Evolutionary conservation across 2,888 invertebrate genomes (phyloP).

Genomic region (Mycogona germanica): DNA sequence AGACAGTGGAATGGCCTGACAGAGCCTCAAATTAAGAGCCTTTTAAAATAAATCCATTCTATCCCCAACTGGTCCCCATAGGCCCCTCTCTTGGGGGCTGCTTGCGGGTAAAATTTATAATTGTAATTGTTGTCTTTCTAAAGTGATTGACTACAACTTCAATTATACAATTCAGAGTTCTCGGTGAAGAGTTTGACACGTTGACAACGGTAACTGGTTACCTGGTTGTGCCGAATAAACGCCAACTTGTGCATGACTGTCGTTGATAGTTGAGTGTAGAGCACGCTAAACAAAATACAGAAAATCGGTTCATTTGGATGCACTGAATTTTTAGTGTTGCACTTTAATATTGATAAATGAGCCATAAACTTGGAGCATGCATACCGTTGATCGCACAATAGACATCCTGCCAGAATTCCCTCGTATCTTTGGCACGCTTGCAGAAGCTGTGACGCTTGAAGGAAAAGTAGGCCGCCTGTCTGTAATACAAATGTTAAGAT

Average conservation of each 20-base stretch:
- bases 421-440: constrained; percentile 67
- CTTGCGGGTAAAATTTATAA: too few species aligned
- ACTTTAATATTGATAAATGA: too few species aligned
- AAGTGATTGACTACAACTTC: too few species aligned
- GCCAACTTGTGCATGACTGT: constrained; percentile 9
- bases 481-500: constrained; percentile 35
- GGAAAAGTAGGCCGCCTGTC: constrained; percentile 74
- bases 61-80: too few species aligned
- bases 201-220: neutral
- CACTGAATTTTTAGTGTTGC: too few species aligned
- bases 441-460: constrained; percentile 74
- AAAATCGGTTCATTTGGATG: neutral
- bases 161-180: too few species aligned
- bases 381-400: constrained; percentile 53
- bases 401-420: constrained; percentile 68
- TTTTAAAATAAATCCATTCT: too few species aligned
- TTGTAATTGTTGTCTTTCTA: too few species aligned
- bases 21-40: too few species aligned
- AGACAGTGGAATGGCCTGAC: too few species aligned
- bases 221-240: constrained; percentile 12
- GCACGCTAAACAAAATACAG: constrained; percentile 11
- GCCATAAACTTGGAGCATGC: neutral
- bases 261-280: constrained; percentile 15
- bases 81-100: too few species aligned
- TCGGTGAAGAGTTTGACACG: too few species aligned